phyloP scores from a whole-genome alignment of 2,797 vertebrate species.

The Typhlichthys subterraneus region DNA sequence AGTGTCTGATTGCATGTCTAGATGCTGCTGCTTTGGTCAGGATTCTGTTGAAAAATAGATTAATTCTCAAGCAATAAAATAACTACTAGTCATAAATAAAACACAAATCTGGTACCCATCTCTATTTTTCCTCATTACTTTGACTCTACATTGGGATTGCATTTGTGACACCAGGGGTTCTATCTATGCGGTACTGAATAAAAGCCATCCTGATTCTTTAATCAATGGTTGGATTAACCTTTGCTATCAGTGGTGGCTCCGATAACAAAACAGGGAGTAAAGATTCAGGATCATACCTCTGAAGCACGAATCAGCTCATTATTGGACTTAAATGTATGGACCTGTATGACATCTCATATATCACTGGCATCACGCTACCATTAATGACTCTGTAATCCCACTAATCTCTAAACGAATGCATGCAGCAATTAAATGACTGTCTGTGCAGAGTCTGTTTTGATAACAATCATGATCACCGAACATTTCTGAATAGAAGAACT shows the following conservation, averaged over 20 bases:
- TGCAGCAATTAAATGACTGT: conserved; percentile 42
- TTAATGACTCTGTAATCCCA: conserved; percentile 62
- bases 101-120: too few relatives aligned
- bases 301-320: conserved; percentile 56
- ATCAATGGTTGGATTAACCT: conserved; percentile 63
- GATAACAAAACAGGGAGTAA: conserved; percentile 41
- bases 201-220: conserved; percentile 49
- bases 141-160: conserved; percentile 25
- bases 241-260: conserved; percentile 32
- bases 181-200: conserved; percentile 29
- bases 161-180: conserved; percentile 35
- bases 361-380: conserved; percentile 51
- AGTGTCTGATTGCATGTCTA: too few relatives aligned
- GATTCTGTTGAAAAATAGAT: too few relatives aligned
- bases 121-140: conserved; percentile 9
- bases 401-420: conserved; percentile 51
- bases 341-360: conserved; percentile 47
- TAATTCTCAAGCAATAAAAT: too few relatives aligned
- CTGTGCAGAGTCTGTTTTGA: conserved; percentile 39
- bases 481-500: conserved; percentile 43
- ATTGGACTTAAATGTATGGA: conserved; percentile 50
- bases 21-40: too few relatives aligned
- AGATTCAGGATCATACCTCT: conserved; percentile 53
- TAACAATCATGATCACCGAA: conserved; percentile 35
- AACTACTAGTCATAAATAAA: too few relatives aligned